Percentiles rank a stretch among this genome's conserved stretches.
Conservation (phyloP, 2,113 vertebrate species). For the Pica pica region DNA sequence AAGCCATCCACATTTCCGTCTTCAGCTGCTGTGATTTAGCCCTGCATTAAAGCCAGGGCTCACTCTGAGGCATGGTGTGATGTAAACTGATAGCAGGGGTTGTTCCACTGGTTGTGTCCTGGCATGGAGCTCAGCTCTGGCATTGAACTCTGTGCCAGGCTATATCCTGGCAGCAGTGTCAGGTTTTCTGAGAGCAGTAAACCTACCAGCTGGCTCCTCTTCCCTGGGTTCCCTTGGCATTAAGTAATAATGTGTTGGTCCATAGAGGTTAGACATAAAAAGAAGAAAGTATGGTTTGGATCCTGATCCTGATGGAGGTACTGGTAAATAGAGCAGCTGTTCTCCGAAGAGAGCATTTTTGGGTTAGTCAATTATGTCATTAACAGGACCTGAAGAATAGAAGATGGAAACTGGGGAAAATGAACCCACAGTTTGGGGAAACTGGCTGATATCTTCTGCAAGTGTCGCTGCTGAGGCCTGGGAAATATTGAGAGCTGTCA, state of each 20-base stretch:
- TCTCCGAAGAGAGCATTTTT: not conserved
- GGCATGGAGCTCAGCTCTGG: not conserved
- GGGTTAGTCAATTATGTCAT: rapidly evolving
- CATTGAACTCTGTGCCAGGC: not conserved
- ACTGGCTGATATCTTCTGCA: not conserved
- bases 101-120: not conserved
- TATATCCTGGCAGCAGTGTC: not conserved
- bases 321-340: not conserved
- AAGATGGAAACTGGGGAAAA: not conserved
- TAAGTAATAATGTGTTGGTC: not conserved
- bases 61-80: not conserved
- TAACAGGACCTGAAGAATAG: not conserved
- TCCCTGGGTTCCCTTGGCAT: not conserved
- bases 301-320: not conserved
- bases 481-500: not conserved
- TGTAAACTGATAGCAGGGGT: slow-evolving; percentile 2
- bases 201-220: not conserved
- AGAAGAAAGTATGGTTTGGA: not conserved
- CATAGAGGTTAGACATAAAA: not conserved
- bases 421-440: not conserved
- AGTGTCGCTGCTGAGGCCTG: not conserved
- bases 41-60: not conserved
- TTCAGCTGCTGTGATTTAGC: slow-evolving; percentile 7
- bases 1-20: not conserved
- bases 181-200: not conserved